Conservation (phyloP, 2,113 vertebrate species). For the Burhinus oedicnemus region DNA sequence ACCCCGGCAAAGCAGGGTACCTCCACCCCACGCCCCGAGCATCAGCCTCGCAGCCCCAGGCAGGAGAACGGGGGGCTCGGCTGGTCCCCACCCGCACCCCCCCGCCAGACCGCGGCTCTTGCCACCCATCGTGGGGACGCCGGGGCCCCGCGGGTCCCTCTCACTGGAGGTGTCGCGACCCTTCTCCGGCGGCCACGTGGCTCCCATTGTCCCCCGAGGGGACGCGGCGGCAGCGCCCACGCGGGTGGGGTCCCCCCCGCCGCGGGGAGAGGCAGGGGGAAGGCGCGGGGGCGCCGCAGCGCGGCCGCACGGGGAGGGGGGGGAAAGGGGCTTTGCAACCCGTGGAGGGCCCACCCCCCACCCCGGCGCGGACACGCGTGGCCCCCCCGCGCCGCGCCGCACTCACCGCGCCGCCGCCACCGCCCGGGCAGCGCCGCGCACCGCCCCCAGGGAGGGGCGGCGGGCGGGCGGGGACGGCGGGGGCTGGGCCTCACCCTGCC, state of each 20-base stretch:
- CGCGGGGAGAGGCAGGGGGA: too few species aligned
- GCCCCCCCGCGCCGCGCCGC: background rate
- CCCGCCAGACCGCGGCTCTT: background rate
- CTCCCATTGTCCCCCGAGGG: constrained; percentile 20
- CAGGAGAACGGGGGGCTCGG: background rate
- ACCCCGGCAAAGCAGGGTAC: background rate
- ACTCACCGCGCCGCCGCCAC: background rate
- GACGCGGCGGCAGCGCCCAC: background rate
- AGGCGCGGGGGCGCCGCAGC: background rate
- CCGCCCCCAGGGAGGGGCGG: constrained; percentile 15
- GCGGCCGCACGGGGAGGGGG: too few species aligned
- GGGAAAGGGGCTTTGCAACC: background rate
- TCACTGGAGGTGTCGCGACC: background rate
- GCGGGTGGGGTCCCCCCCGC: background rate
- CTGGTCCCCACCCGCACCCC: background rate
- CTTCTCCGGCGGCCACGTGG: background rate
- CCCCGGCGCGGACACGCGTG: background rate
- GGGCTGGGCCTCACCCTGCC: background rate
- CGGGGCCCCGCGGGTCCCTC: too few species aligned
- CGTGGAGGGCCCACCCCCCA: background rate
- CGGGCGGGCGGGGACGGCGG: background rate
- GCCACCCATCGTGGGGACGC: fast-evolving
- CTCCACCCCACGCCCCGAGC: background rate
- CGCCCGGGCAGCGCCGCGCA: background rate
- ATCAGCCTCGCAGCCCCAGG: background rate